Base-by-base conservation (phyloP, 2,888 invertebrate genomes). In the Cephus rjabovi region DNA sequence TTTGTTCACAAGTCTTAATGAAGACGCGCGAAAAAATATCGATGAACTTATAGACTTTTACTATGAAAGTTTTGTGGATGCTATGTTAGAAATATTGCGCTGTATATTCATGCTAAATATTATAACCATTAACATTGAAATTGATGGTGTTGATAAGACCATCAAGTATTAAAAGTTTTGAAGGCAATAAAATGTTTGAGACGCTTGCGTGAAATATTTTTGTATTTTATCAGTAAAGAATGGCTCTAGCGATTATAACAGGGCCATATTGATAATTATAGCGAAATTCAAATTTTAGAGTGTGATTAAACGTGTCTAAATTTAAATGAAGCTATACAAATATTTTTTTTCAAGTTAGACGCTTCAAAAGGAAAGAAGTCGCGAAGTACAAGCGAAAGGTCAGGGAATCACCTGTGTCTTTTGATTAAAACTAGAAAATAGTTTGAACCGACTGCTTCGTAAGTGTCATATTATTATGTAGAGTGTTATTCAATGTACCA, bases 21-120 rank as follows among this genome's bases (percentile, higher is more conserved):
- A 87, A 0, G 90, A 93, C 1, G 84, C 93, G 11, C 92, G 92
- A 1, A 40, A 6, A 15, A 89, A 93, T 80, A 90, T 92, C 75
- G 92, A 94, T 4, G 90, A 93, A 12, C 90, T 94, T 23, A 84
- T 94, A 1, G 89, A 92, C 81, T 84, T 92, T 15, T 95, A 94
- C 85, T 92, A 94, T 83, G 89, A 93, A 0, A 91, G 90, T 1
- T 93, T 94, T 77, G 83, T 93, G 0, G 85, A 89, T 73, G 79
- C 79, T 4, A n/a, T 12, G 12, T 23, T 34, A 23, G 77, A 77
- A 68, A 77, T 79, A 12, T 3, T 34, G 0, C 82, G 79, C 35
- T 73, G 79, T 37, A 73, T 77, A 4, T 68, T 77, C 11, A 79
- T 80, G 76, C n/a, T 56, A 11, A 80, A 76, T 23, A 4, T 79